Evolutionary conservation across 2,113 vertebrate genomes (phyloP), one percentile per base, ranked within the genome.

Genomic region (Osmerus eperlanus): DNA sequence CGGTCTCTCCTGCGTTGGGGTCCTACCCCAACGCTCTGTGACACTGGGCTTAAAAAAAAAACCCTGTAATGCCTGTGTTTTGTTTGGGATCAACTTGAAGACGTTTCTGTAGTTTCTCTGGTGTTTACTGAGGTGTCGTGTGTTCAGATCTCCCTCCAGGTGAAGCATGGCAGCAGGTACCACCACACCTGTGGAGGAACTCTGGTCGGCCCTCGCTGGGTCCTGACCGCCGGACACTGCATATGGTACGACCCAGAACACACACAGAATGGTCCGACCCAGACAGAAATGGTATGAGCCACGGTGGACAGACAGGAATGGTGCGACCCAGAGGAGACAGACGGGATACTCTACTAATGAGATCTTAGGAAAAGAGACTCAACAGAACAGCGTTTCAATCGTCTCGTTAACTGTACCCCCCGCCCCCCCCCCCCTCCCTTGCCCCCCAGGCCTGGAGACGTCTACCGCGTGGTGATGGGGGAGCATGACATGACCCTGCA

Each of bases 101-200:
- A 59, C 64, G 5, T 28, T 13, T 55, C 13, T 64, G 36, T 66
- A 1, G 23, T 23, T 23, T 23, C 23, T 23, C 23, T 23, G 23
- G 23, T 23, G 23, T 23, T 23, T 23, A 23, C 23, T 23, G 23
- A 23, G 23, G n/a, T 47, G 29, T 41, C 53, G 32, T 51, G 25
- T 67, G 21, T 53, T 68, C 78, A 91, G 89, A 88, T 91, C 74
- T 92, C 90, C 23, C 81, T 92, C 74, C 88, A 92, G 83, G 82
- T 86, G 70, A 85, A 87, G 69, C 86, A 89, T 3, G 87, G 83
- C 71, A 83, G 80, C 55, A 86, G 81, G 9, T 91, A 51, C 65
- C 85, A 90, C 74, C 90, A 92, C 79, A 92, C 84, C 0, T 91
- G 91, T 72, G 90, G 90, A 47, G 90, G 91, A 21, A 91, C 89